Evolutionary conservation across 1,140 invertebrate species (phyloP), one percentile per base, ranked within the genome.

Genomic region (Drosophila cardini): DNA sequence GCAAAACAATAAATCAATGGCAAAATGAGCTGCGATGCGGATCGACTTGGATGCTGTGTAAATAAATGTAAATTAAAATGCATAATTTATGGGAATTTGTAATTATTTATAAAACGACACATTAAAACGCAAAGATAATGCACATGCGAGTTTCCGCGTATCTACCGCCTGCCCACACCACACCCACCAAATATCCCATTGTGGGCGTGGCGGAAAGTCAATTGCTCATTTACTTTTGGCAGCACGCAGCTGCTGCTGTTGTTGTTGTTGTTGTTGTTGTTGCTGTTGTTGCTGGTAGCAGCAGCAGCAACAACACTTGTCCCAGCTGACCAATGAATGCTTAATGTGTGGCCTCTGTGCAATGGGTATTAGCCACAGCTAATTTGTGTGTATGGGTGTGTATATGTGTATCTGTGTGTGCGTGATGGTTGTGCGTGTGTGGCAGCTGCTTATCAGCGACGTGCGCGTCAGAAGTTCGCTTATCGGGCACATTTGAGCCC

Each of bases 41-140:
- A 68, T 73, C 71, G 71, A 73, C 65, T 87, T 86, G 83, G 79
- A 87, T 43, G 75, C 65, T 71, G 85, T 69, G 70, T 67, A 75
- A 87, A 87, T 89, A 89, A 90, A 89, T 89, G 84, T 90, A 89
- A 89, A 89, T 89, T 90, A 89, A 89, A 89, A 89, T 90, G 67
- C 80, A 84, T 89, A 89, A 89, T 89, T 89, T 89, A 89, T 89
- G 85, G 72, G 74, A 76, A 78, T 80, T 80, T 78, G 85, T 67
- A 78, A 90, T 89, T 89, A 89, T 89, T 89, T 90, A 90, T 82
- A 90, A 90, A 89, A 72, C 84, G 84, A 89, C 84, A 89, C 76
- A 87, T 87, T 83, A 87, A 89, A 89, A 90, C 63, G 77, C 71
- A 76, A 67, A 84, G 84, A 89, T 89, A 89, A 89, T 84, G 74